Conservation (phyloP, 2,113 vertebrate species). For the Chauna torquata region DNA sequence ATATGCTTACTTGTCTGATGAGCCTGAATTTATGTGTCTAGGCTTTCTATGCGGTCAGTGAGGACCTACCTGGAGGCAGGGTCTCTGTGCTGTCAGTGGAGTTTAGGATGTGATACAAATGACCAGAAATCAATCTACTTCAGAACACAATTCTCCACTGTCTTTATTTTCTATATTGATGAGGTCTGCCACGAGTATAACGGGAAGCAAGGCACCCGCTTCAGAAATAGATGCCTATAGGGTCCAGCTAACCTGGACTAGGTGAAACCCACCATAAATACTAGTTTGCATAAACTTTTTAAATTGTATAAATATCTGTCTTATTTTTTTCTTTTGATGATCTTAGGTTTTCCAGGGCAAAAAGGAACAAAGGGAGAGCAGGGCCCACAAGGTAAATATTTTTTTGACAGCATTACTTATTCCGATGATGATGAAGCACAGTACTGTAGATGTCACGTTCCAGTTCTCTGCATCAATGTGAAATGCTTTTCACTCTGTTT, state of each 20-base stretch:
- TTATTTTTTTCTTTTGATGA: slow-evolving; percentile 33
- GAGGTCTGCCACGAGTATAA: not conserved
- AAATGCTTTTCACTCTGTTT: not conserved
- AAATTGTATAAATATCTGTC: slow-evolving; percentile 15
- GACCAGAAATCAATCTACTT: not conserved
- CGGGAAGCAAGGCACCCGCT: not conserved
- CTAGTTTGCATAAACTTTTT: slow-evolving; percentile 13
- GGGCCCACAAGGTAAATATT: slow-evolving; percentile 61
- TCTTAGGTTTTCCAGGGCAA: slow-evolving; percentile 70
- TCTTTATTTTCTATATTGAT: not conserved
- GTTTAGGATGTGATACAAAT: not conserved
- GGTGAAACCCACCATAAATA: slow-evolving; percentile 4
- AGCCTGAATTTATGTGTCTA: not conserved
- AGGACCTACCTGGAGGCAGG: not conserved
- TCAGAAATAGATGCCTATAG: not conserved
- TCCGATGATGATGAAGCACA: not conserved
- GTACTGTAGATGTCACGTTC: not conserved
- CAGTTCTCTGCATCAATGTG: not conserved
- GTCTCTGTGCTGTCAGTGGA: not conserved
- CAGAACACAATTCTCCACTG: not conserved
- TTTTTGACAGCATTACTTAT: not conserved
- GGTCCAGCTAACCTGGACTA: not conserved
- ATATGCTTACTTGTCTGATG: not conserved
- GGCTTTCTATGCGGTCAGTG: not conserved
- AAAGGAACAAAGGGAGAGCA: slow-evolving; percentile 70